Evolutionary conservation across 2,113 vertebrate species (phyloP).

Genomic region (Tapirus terrestris): DNA sequence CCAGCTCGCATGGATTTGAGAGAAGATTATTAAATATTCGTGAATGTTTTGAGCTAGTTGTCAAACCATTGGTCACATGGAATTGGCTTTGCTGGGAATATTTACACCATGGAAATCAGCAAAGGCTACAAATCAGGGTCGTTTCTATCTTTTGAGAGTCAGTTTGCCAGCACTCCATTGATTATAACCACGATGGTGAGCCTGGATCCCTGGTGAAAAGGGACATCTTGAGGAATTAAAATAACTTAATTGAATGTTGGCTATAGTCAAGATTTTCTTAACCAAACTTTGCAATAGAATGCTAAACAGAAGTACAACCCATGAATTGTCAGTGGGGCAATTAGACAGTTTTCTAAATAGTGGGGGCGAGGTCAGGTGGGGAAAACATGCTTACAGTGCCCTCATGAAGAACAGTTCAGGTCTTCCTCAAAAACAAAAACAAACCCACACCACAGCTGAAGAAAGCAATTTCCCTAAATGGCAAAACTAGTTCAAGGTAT

Average conservation of each 20-base stretch:
- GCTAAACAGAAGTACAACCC: background rate
- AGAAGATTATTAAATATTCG: background rate
- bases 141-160: background rate
- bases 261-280: background rate
- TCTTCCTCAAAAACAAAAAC: constrained; percentile 8
- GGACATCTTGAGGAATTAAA: background rate
- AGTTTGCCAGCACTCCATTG: background rate
- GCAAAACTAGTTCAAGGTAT: background rate
- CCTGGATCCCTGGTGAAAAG: background rate
- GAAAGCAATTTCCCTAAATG: background rate
- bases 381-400: background rate
- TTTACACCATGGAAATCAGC: background rate
- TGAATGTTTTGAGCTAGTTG: background rate
- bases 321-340: background rate
- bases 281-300: background rate
- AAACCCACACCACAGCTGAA: background rate
- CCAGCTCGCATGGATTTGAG: background rate
- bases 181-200: background rate
- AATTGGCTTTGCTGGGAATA: background rate
- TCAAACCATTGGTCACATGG: background rate
- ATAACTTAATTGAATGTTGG: background rate
- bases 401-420: background rate
- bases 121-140: background rate
- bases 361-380: background rate
- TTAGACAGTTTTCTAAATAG: background rate